Evolutionary conservation across 2,888 invertebrate genomes (phyloP).

Genomic region (Phyllotreta striolata): DNA sequence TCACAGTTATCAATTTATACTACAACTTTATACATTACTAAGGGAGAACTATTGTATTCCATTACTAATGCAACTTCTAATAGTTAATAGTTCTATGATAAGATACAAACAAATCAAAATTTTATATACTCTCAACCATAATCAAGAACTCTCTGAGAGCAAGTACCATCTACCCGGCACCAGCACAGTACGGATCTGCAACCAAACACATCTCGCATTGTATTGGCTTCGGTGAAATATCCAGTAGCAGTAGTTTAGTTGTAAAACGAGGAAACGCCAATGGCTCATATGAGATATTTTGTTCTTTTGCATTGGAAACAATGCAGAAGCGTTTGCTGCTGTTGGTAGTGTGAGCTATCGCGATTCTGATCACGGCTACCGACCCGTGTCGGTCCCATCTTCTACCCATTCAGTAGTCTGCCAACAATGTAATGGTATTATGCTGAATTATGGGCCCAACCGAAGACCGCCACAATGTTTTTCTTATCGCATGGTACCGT

Average conservation of each 20-base stretch:
- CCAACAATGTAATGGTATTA: slow-evolving; percentile 58
- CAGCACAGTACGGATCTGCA: slow-evolving; percentile 6
- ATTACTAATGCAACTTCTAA: no score
- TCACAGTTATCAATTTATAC: no score
- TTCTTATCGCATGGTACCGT: slow-evolving; percentile 39
- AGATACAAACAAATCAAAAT: no score
- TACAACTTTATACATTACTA: no score
- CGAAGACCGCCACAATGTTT: slow-evolving; percentile 44
- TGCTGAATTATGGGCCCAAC: slow-evolving; percentile 54
- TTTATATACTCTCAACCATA: no score
- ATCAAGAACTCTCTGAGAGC: no score
- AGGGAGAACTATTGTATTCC: no score
- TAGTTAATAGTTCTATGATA: no score
- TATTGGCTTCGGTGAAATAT: slow-evolving; percentile 31
- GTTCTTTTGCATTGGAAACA: slow-evolving; percentile 40
- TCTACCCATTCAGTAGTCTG: slow-evolving; percentile 53
- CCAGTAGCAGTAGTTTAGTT: slow-evolving; percentile 30
- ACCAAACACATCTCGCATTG: slow-evolving; percentile 11
- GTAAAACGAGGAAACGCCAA: slow-evolving; percentile 36
- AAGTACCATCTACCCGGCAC: no score
- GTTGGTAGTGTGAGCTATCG: slow-evolving; percentile 56
- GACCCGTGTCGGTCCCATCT: slow-evolving; percentile 55
- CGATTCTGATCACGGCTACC: slow-evolving; percentile 55
- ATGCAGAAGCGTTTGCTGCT: slow-evolving; percentile 48
- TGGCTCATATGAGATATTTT: slow-evolving; percentile 36